Percentiles rank a stretch among this genome's conserved stretches.
These are phyloP conservation scores for Fregata magnificens DNA, from an alignment of 2,113 vertebrate species.

Conservation along the genomic window DNA sequence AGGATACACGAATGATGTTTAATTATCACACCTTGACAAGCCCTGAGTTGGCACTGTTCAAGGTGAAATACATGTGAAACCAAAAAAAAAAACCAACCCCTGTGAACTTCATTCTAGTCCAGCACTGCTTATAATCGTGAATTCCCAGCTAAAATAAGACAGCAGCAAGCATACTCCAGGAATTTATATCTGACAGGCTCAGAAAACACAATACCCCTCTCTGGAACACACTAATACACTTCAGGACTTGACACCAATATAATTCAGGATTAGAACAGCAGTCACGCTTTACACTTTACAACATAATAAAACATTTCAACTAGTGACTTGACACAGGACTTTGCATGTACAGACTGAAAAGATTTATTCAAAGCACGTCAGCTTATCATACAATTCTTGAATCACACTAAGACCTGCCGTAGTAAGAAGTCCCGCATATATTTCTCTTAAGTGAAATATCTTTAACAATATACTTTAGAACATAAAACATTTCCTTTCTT, in stretches of 20 bases:
- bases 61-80: background rate
- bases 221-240: background rate
- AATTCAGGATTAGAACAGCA: background rate
- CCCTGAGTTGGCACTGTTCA: background rate
- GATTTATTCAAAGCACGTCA: background rate
- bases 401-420: rapidly evolving
- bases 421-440: rapidly evolving
- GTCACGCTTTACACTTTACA: background rate
- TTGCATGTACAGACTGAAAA: background rate
- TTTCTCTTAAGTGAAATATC: background rate
- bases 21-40: background rate
- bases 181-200: background rate
- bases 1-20: background rate
- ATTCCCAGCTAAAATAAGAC: background rate
- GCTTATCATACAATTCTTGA: background rate
- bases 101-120: background rate
- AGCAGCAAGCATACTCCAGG: background rate
- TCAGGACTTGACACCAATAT: background rate
- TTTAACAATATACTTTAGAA: background rate
- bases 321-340: background rate
- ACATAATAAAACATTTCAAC: background rate
- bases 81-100: background rate
- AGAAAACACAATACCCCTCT: background rate
- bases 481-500: background rate
- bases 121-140: rapidly evolving